phyloP scores from a whole-genome alignment of 2,888 invertebrate species.

The Elmis aenea region DNA sequence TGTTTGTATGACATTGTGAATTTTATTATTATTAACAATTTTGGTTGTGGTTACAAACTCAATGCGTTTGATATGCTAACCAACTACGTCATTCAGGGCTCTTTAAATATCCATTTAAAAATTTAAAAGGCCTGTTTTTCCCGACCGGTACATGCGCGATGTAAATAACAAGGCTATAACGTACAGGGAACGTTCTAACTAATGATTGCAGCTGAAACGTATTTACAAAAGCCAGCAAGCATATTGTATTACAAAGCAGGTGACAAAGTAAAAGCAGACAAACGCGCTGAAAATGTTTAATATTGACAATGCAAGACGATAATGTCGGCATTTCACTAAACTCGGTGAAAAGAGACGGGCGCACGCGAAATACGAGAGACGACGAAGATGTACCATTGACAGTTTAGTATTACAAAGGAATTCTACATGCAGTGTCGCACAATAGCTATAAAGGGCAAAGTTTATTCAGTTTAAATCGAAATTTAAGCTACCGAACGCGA shows the following conservation, averaged over 20 bases:
- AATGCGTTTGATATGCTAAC: too few species aligned
- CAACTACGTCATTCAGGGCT: too few species aligned
- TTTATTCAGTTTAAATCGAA: conserved; percentile 2
- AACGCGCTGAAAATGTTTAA: conserved; percentile 25
- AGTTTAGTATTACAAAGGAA: conserved; percentile 24
- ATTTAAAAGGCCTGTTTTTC: too few species aligned
- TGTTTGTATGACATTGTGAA: too few species aligned
- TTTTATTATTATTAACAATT: too few species aligned
- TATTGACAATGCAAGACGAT: conserved; percentile 24
- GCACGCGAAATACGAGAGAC: conserved; percentile 13
- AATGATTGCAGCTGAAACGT: too few species aligned
- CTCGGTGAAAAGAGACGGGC: conserved; percentile 11
- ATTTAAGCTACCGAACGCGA: neutral
- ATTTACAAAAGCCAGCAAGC: conserved; percentile 4
- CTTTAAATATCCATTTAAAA: too few species aligned
- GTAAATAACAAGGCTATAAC: too few species aligned
- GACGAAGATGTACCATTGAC: conserved; percentile 19
- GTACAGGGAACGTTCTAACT: too few species aligned
- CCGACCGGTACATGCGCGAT: too few species aligned
- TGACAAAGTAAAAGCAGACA: conserved; percentile 20
- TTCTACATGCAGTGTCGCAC: conserved; percentile 9
- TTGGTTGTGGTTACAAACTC: too few species aligned
- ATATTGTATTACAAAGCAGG: conserved; percentile 18
- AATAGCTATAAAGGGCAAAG: conserved; percentile 8
- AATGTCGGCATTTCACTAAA: conserved; percentile 19